Evolutionary conservation across 1,140 invertebrate genomes (phyloP).

Genomic region (Probaryconus sp.): DNA sequence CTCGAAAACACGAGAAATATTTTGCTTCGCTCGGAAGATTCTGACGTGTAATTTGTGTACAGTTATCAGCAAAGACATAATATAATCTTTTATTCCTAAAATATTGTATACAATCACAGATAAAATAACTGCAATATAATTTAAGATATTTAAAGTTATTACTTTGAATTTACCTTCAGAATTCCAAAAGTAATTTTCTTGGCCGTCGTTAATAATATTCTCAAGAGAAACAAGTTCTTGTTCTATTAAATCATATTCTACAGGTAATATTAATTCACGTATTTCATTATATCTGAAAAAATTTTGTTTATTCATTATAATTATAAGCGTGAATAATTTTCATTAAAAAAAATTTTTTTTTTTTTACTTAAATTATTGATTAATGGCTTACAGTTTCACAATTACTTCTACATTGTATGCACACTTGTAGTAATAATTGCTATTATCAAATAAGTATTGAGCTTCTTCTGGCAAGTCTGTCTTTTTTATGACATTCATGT

Average conservation of each 20-base stretch:
- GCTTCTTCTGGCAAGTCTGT: slow-evolving; percentile 80
- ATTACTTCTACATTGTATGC: slow-evolving; percentile 65
- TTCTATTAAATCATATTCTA: slow-evolving; percentile 81
- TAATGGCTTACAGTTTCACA: slow-evolving; percentile 57
- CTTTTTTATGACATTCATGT: slow-evolving; percentile 81
- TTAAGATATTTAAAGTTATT: too few species aligned
- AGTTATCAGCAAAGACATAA: slow-evolving; percentile 77
- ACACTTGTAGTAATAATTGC: slow-evolving; percentile 62
- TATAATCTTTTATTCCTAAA: slow-evolving; percentile 80
- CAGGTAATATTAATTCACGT: slow-evolving; percentile 74
- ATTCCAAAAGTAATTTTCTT: slow-evolving; percentile 81
- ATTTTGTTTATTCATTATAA: slow-evolving; percentile 1
- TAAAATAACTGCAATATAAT: too few species aligned
- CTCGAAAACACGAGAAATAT: slow-evolving; percentile 74
- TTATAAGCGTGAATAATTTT: background rate
- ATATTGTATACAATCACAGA: slow-evolving; percentile 58
- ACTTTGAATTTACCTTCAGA: slow-evolving; percentile 78
- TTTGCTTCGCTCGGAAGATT: slow-evolving; percentile 80
- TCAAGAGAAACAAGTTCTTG: slow-evolving; percentile 81
- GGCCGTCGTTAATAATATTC: slow-evolving; percentile 78
- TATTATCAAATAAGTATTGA: slow-evolving; percentile 74
- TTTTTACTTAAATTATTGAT: slow-evolving; percentile 66
- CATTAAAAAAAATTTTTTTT: slow-evolving; percentile 3
- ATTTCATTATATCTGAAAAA: slow-evolving; percentile 81
- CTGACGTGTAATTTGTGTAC: slow-evolving; percentile 79